phyloP scores from a whole-genome alignment of 2,113 vertebrate genomes.

The Takifugu bimaculatus region DNA sequence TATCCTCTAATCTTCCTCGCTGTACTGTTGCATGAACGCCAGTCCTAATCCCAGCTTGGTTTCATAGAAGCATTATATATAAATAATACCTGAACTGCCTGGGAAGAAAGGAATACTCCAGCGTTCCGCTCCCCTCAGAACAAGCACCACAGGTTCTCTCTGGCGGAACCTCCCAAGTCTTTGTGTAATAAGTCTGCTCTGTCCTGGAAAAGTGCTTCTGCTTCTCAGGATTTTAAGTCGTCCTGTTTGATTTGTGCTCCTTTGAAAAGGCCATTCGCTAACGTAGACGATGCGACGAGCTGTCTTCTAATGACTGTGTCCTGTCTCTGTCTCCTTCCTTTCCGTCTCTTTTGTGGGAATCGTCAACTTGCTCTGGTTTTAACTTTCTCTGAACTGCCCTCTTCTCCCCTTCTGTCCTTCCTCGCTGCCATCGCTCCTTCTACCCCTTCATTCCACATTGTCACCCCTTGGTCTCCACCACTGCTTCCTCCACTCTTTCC shows the following conservation, averaged over 20 bases:
- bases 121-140: no score
- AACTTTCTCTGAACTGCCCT: slow-evolving; percentile 12
- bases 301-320: slow-evolving; percentile 23
- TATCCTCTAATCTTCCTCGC: slow-evolving; percentile 75
- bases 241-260: not conserved
- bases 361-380: slow-evolving; percentile 8
- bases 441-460: not conserved
- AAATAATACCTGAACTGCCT: no score
- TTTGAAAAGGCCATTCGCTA: slow-evolving; percentile 4
- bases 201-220: no score
- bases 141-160: no score
- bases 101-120: no score
- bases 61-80: no score
- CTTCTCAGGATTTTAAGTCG: no score
- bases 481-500: slow-evolving; percentile 24
- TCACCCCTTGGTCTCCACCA: slow-evolving; percentile 19
- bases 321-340: slow-evolving; percentile 36
- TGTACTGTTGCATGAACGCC: slow-evolving; percentile 79
- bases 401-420: slow-evolving; percentile 1
- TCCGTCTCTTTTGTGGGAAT: slow-evolving; percentile 15
- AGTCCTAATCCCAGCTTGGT: slow-evolving; percentile 27
- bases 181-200: slow-evolving; percentile 12
- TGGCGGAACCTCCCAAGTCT: not conserved
- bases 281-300: not conserved
- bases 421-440: not conserved